A percentile compares a stretch with the other conserved stretches of the same genome.
Conservation (phyloP, 2,797 vertebrate genomes). For the Halcyon chelicuti region DNA sequence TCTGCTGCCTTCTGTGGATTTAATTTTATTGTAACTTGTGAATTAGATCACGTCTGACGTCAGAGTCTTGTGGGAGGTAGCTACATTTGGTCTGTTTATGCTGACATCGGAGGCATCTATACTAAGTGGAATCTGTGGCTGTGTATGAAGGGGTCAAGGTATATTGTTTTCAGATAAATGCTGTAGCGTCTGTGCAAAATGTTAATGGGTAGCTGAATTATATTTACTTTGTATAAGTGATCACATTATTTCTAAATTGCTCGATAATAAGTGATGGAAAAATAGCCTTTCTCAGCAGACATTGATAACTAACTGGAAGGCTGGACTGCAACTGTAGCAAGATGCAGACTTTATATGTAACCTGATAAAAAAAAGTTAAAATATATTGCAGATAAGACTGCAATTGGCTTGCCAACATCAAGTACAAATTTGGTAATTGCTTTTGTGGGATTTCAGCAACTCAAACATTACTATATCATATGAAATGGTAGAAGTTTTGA, state of each 20-base stretch:
- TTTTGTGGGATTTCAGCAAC: neutral
- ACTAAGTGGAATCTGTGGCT: neutral
- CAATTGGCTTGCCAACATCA: neutral
- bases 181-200: neutral
- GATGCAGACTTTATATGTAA: neutral
- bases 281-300: neutral
- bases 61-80: neutral
- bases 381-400: neutral
- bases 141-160: neutral
- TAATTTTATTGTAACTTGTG: neutral
- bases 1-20: neutral
- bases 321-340: neutral
- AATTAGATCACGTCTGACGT: neutral
- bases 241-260: constrained; percentile 25
- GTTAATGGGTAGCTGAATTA: constrained; percentile 35
- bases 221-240: constrained; percentile 34
- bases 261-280: neutral
- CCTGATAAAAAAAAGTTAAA: neutral
- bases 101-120: neutral
- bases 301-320: neutral
- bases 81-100: neutral
- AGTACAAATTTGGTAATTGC: neutral
- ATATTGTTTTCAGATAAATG: neutral
- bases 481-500: neutral
- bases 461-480: neutral